These are phyloP conservation scores for Incurvaria masculella DNA, from an alignment of 2,888 invertebrate genomes.

Conservation along the genomic window DNA sequence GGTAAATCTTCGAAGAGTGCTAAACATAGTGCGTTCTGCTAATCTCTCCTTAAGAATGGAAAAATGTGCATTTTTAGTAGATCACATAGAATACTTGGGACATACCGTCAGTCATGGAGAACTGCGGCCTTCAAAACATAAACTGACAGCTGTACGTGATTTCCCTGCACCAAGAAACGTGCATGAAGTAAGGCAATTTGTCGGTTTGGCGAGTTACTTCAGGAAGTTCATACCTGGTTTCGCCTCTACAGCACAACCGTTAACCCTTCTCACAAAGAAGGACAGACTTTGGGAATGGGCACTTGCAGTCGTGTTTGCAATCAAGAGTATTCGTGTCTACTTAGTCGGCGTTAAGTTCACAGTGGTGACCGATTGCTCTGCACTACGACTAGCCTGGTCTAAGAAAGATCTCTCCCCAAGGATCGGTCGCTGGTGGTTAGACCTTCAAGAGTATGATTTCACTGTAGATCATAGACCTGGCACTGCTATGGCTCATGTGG, in stretches of 20 bases:
- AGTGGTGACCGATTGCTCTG: slow-evolving; percentile 1
- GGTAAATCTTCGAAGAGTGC: slow-evolving; percentile 3
- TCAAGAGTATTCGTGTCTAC: not conserved
- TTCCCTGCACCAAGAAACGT: slow-evolving; percentile 11
- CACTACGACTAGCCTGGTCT: not conserved
- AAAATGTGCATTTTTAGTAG: slow-evolving; percentile 8
- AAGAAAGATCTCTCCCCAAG: slow-evolving; percentile 3
- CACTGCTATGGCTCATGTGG: too few relatives aligned
- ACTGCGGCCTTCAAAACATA: slow-evolving; percentile 4
- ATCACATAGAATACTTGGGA: slow-evolving; percentile 7
- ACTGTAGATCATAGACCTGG: too few relatives aligned
- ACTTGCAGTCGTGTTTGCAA: not conserved
- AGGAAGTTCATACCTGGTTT: slow-evolving; percentile 12
- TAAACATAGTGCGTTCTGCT: slow-evolving; percentile 1
- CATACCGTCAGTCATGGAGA: slow-evolving; percentile 5
- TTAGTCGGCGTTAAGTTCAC: slow-evolving; percentile 2
- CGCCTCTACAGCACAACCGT: slow-evolving; percentile 10
- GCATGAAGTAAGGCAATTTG: slow-evolving; percentile 13
- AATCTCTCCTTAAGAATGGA: slow-evolving; percentile 2
- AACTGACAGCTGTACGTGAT: slow-evolving; percentile 5
- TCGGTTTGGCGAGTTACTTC: slow-evolving; percentile 13
- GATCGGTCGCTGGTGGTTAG: slow-evolving; percentile 1
- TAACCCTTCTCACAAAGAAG: slow-evolving; percentile 11
- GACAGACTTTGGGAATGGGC: slow-evolving; percentile 5
- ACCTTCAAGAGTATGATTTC: too few relatives aligned